These are phyloP conservation scores for Euzetes globulus DNA, from an alignment of 2,888 invertebrate genomes.

Conservation along the genomic window DNA sequence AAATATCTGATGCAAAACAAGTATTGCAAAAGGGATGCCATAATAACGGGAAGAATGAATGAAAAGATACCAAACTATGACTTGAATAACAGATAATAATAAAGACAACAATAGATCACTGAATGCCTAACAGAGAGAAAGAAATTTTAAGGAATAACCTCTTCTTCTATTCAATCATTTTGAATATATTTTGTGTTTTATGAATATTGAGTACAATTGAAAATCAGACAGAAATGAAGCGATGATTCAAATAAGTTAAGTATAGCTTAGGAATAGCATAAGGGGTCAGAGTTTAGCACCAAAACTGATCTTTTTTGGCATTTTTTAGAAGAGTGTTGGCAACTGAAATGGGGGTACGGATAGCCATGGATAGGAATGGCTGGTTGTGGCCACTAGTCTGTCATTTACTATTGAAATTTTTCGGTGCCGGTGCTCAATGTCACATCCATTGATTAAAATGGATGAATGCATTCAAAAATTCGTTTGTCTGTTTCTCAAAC, in stretches of 20 bases:
- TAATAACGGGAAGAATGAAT: too few relatives aligned
- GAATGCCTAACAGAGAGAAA: not conserved
- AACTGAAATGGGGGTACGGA: not conserved
- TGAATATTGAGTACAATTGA: not conserved
- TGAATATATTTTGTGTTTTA: not conserved
- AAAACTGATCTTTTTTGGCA: not conserved
- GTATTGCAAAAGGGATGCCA: too few relatives aligned
- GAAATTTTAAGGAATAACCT: not conserved
- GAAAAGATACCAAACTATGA: too few relatives aligned
- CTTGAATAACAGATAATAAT: too few relatives aligned
- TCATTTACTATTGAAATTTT: conserved; percentile 24
- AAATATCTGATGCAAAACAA: too few relatives aligned
- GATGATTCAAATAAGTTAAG: conserved; percentile 13
- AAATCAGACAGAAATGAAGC: not conserved
- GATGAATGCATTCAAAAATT: conserved; percentile 28
- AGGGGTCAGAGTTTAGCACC: conserved; percentile 5
- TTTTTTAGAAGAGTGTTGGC: not conserved
- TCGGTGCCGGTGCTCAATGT: conserved; percentile 21
- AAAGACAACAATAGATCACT: not conserved
- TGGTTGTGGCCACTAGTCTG: conserved; percentile 18
- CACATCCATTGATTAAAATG: conserved; percentile 28
- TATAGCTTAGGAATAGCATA: not conserved
- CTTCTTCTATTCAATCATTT: not conserved
- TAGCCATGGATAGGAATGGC: not conserved
- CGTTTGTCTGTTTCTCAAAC: not conserved